These are phyloP conservation scores for Microcebus tavaratra DNA, from an alignment of 2,113 vertebrate genomes.

Conservation along the genomic window DNA sequence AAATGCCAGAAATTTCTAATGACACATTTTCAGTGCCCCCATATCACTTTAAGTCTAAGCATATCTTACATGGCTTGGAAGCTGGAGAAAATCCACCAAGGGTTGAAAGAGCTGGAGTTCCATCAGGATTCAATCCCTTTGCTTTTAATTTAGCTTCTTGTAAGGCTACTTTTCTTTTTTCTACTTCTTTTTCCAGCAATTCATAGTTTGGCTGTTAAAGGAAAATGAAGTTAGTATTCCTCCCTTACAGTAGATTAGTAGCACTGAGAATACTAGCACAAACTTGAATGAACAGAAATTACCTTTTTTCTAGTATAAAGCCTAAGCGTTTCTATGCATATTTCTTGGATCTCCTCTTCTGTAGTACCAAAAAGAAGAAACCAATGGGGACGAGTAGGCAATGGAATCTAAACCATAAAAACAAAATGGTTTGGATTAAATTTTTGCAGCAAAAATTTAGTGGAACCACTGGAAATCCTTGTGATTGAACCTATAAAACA, in stretches of 20 bases:
- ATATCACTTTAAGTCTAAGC: neutral
- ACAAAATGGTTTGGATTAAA: neutral
- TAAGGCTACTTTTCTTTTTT: constrained; percentile 95
- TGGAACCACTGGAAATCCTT: neutral
- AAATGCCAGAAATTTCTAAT: neutral
- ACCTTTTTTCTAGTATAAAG: constrained; percentile 98
- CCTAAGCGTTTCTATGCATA: constrained; percentile 94
- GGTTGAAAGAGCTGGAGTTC: constrained; percentile 94
- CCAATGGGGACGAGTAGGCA: constrained; percentile 96
- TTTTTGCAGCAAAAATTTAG: neutral
- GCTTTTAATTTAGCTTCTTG: constrained; percentile 98
- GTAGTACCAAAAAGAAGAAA: constrained; percentile 95
- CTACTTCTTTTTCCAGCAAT: constrained; percentile 97
- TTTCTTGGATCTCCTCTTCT: constrained; percentile 96
- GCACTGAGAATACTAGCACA: neutral
- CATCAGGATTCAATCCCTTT: constrained; percentile 97
- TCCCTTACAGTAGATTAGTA: neutral
- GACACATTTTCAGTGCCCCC: neutral
- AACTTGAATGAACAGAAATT: neutral
- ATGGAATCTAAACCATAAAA: constrained; percentile 88
- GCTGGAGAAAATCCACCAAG: constrained; percentile 97
- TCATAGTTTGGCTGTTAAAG: constrained; percentile 94
- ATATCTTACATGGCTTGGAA: constrained; percentile 93
- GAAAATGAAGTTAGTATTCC: neutral
- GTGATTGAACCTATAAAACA: neutral